These are phyloP conservation scores for Puffinus mauretanicus DNA, from an alignment of 2,113 vertebrate genomes.

Conservation along the genomic window DNA sequence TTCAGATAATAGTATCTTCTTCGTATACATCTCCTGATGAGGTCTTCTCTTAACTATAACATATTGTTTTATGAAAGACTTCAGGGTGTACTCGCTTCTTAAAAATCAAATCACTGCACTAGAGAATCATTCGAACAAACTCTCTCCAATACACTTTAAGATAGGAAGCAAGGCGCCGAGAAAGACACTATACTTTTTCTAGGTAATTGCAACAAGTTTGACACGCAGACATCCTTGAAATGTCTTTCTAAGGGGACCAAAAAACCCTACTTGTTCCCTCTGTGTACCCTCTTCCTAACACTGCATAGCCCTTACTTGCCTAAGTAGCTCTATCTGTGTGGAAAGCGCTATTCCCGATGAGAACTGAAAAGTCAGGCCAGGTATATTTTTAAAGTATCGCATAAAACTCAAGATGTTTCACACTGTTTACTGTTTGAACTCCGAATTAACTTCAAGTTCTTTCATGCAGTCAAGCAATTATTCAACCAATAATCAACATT, in stretches of 20 bases:
- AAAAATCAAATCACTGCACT: background rate
- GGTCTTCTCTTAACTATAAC: background rate
- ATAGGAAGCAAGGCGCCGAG: background rate
- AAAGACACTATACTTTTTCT: background rate
- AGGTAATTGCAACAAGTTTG: background rate
- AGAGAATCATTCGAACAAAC: background rate
- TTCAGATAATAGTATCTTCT: background rate
- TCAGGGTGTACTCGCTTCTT: background rate
- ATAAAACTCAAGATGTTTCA: background rate
- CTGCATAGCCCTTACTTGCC: background rate
- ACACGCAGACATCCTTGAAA: background rate
- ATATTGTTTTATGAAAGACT: background rate
- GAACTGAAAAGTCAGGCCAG: background rate
- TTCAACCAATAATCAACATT: slow-evolving; percentile 47
- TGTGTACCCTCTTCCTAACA: background rate
- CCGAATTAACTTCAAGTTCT: background rate
- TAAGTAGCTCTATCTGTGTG: background rate
- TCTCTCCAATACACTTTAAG: background rate
- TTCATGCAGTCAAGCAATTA: background rate
- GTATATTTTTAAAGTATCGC: background rate
- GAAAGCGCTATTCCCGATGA: fast-evolving
- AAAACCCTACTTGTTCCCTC: background rate
- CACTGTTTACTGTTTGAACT: background rate
- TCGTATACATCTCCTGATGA: background rate
- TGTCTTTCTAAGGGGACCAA: background rate